Evolutionary conservation across 2,113 vertebrate species (phyloP).

Genomic region (Chaetops frenatus): DNA sequence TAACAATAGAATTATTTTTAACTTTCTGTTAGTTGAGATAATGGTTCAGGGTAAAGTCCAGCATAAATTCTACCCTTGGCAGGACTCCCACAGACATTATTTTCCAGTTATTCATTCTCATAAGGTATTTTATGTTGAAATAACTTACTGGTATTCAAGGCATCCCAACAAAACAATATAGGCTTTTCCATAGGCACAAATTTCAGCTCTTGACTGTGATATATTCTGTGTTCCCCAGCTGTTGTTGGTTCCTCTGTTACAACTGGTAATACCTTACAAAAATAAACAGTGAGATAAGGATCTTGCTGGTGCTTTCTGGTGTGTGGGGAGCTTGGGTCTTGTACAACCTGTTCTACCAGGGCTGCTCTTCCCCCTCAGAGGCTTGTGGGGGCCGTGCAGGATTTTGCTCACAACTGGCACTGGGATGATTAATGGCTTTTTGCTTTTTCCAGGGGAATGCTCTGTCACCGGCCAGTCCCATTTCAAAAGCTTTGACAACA

Average conservation of each 20-base stretch:
- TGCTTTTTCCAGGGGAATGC: conserved; percentile 80
- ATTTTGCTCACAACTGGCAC: fast-evolving
- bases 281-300: not conserved
- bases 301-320: not conserved
- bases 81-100: not conserved
- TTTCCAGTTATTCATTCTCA: not conserved
- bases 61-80: not conserved
- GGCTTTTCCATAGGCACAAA: not conserved
- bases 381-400: not conserved
- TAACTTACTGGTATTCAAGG: not conserved
- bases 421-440: not conserved
- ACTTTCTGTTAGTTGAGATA: not conserved
- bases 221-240: not conserved
- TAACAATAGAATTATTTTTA: not conserved
- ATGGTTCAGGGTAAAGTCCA: not conserved
- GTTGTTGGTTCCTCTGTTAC: not conserved
- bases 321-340: not conserved
- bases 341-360: not conserved
- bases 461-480: conserved; percentile 92
- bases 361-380: not conserved
- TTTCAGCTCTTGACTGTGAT: not conserved
- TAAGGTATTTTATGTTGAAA: not conserved
- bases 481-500: conserved; percentile 95
- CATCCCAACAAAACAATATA: not conserved
- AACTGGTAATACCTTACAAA: not conserved